Base-by-base conservation (phyloP, 2,113 vertebrate species). In the Rhinoderma darwinii region DNA sequence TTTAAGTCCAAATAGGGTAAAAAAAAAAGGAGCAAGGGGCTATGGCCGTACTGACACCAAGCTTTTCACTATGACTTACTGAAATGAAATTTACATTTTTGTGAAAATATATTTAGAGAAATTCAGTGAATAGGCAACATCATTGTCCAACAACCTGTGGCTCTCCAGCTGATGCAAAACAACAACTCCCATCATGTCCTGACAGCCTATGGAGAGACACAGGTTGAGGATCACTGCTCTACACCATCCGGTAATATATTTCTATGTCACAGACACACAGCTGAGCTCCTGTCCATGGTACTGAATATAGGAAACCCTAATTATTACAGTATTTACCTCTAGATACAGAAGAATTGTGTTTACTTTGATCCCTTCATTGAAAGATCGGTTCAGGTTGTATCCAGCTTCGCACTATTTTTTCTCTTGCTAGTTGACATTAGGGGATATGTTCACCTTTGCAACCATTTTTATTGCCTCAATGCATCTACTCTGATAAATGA, bases 251-350 rank as follows among this genome's bases (percentile, higher is more conserved):
- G 10, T 43, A 25, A 12, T 75, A 30, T 17, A 27, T 14, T 27
- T n/a, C 44, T 25, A 43, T 12, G 18, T 25, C 35, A 18, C 1
- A 17, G 35, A 30, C 63, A 35, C 12, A 25, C 9, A 41, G 66
- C 68, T 37, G 68, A 14, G 39, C 54, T 63, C 54, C 78, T 81
- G 78, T 81, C 78, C 78, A 81, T 81, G 78, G 78, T 81, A 81
- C 78, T 63, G 78, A 81, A 81, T 8, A 61, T 0, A 56, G 22
- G 25, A 61, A 6, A 35, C 7, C 0, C 17, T 54, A 37, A 54
- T 20, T 32, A 72, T 20, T 72, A 39, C 35, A 72, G 10, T 7
- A 22, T 61, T 66, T 66, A 11, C n/a, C 5, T 32, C 4, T 66
- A 5, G 22, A 61, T 11, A n/a, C 20, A 22, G 54, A 22, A 56